Conservation (phyloP, 2,888 invertebrate genomes). For the Meiosimyza platycephala region DNA sequence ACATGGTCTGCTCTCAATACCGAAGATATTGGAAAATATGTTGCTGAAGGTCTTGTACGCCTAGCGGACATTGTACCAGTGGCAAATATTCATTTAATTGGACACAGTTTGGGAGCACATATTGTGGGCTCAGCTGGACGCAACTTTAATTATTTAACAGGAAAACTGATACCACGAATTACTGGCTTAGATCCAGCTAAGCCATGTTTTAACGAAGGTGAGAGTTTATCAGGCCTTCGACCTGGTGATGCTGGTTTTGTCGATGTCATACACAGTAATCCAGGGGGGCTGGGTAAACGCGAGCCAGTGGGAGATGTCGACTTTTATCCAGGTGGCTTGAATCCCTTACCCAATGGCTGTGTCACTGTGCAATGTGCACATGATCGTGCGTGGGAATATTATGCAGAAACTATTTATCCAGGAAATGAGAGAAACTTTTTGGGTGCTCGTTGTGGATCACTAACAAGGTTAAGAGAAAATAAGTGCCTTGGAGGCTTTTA, state of each 20-base stretch:
- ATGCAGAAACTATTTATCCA: conserved; percentile 60
- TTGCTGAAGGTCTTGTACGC: conserved; percentile 57
- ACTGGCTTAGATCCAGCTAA: conserved; percentile 67
- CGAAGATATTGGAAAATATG: conserved; percentile 59
- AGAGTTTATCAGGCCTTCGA: conserved; percentile 57
- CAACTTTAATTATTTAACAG: conserved; percentile 53
- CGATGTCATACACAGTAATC: conserved; percentile 64
- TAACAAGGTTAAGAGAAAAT: conserved; percentile 52
- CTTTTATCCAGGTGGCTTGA: conserved; percentile 64
- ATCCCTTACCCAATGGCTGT: conserved; percentile 60
- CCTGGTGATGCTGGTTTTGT: conserved; percentile 65
- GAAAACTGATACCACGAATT: conserved; percentile 56
- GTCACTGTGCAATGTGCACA: conserved; percentile 59
- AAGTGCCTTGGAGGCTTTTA: conserved; percentile 53
- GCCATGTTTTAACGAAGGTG: conserved; percentile 65
- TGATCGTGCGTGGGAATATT: conserved; percentile 61
- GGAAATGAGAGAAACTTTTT: conserved; percentile 64
- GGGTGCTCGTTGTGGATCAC: conserved; percentile 59
- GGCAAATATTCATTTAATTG: conserved; percentile 63
- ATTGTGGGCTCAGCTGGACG: conserved; percentile 64
- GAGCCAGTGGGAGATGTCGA: conserved; percentile 64
- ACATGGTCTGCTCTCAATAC: conserved; percentile 66
- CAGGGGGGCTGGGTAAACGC: conserved; percentile 63
- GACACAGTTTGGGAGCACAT: conserved; percentile 66
- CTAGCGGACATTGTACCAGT: conserved; percentile 54